Evolutionary conservation across 2,113 vertebrate genomes (phyloP).

Genomic region (Trogon melanurus): DNA sequence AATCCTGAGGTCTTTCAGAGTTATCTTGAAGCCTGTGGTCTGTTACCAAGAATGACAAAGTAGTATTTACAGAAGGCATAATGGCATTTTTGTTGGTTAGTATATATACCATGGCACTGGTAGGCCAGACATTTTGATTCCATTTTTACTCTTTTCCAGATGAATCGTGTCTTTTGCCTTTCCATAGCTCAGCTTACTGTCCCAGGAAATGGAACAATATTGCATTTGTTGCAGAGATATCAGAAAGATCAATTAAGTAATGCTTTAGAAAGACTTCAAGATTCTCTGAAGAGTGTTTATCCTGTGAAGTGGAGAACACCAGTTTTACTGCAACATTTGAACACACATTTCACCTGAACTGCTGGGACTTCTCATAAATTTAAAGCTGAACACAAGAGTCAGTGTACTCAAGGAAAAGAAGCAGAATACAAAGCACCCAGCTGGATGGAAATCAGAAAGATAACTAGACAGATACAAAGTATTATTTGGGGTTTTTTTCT

Average conservation of each 20-base stretch:
- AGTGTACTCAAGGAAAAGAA: not conserved
- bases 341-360: not conserved
- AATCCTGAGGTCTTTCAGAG: not conserved
- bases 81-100: not conserved
- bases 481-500: not conserved
- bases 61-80: not conserved
- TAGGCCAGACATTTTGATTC: not conserved
- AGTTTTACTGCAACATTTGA: not conserved
- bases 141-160: not conserved
- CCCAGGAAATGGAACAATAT: not conserved
- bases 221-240: not conserved
- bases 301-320: not conserved
- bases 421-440: not conserved
- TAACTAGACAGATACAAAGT: not conserved
- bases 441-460: not conserved
- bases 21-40: not conserved
- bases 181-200: not conserved
- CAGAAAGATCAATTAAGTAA: constrained; percentile 19
- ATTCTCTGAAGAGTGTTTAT: constrained; percentile 14
- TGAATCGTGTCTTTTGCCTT: not conserved
- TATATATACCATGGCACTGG: not conserved
- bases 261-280: not conserved
- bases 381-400: not conserved
- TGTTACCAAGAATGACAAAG: not conserved
- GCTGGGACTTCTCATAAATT: not conserved